phyloP scores from a whole-genome alignment of 2,888 invertebrate species.

The Scaptomyza tumidula region DNA sequence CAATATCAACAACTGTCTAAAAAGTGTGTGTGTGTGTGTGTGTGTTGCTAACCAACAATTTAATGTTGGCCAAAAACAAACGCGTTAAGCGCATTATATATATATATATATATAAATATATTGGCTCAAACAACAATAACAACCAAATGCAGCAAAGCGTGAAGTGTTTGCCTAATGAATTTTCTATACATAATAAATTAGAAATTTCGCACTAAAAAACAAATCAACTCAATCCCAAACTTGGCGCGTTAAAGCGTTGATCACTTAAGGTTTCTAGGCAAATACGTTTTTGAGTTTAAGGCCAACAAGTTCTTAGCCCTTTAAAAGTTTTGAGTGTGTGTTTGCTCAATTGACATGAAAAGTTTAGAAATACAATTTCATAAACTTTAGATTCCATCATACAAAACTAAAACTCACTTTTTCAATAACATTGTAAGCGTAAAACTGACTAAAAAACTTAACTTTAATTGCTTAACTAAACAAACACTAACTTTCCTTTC shows the following conservation, averaged over 20 bases:
- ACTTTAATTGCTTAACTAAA: not conserved
- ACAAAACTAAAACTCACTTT: not conserved
- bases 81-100: constrained; percentile 57
- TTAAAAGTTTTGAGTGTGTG: constrained; percentile 21
- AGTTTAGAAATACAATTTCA: constrained; percentile 12
- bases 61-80: constrained; percentile 67
- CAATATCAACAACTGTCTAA: constrained; percentile 29
- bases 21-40: constrained; percentile 31
- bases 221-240: constrained; percentile 25
- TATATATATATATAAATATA: not conserved
- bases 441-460: not conserved
- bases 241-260: constrained; percentile 31
- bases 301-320: constrained; percentile 31
- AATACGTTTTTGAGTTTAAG: constrained; percentile 15
- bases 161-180: constrained; percentile 79
- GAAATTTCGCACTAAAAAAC: constrained; percentile 41
- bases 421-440: too few species aligned
- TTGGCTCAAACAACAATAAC: constrained; percentile 40
- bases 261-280: constrained; percentile 27
- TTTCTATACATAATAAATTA: constrained; percentile 62
- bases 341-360: constrained; percentile 47
- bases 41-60: constrained; percentile 59
- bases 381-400: not conserved
- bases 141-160: constrained; percentile 78
- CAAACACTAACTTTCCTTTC: not conserved